Percentiles rank a stretch among this genome's conserved stretches.
Evolutionary conservation across 64 coral and sea anemone genomes (phyloP).

Genomic region (Actinia tenebrosa): DNA sequence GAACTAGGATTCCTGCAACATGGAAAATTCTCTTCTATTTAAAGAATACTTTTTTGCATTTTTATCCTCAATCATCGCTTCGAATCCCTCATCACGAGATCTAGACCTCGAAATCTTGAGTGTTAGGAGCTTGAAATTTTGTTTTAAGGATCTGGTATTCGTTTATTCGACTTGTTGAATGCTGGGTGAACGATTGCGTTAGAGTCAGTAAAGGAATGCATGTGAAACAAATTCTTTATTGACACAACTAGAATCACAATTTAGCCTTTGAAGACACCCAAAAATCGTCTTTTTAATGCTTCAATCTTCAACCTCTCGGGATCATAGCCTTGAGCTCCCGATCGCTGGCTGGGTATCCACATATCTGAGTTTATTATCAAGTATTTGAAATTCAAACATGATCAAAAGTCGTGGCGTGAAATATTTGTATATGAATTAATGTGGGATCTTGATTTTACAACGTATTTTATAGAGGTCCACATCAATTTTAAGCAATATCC

Average conservation of each 20-base stretch:
- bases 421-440: neutral
- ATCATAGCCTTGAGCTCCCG: neutral
- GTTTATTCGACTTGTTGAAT: slow-evolving; percentile 5
- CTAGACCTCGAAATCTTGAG: neutral
- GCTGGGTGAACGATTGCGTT: neutral
- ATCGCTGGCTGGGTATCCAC: neutral
- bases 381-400: neutral
- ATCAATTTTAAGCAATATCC: neutral
- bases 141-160: neutral
- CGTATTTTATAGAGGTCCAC: neutral
- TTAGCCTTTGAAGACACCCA: neutral
- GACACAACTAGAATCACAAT: neutral
- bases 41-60: neutral
- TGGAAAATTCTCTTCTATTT: neutral
- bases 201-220: slow-evolving; percentile 12
- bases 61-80: neutral
- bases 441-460: neutral
- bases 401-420: neutral
- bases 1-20: neutral
- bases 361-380: neutral
- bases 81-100: neutral
- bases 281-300: neutral
- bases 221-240: neutral
- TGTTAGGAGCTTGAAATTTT: neutral
- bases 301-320: neutral